phyloP scores from a whole-genome alignment of 1,140 invertebrate species.

The Drosophila ercepeae region DNA sequence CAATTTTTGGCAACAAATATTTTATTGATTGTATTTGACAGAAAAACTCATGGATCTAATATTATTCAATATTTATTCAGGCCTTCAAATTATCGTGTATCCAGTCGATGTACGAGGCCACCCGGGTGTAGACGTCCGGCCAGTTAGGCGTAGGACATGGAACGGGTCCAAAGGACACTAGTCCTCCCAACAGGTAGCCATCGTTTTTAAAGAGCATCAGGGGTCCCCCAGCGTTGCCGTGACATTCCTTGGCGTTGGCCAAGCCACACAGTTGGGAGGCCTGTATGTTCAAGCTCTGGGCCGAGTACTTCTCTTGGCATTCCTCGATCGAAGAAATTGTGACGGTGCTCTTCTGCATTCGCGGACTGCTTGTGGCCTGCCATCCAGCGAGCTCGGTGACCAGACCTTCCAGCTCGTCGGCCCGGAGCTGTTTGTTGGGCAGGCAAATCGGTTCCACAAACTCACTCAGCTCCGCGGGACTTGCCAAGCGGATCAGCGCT shows the following conservation, averaged over 20 bases:
- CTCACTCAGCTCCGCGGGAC: slow-evolving; percentile 83
- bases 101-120: slow-evolving; percentile 82
- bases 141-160: slow-evolving; percentile 88
- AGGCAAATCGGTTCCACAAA: slow-evolving; percentile 91
- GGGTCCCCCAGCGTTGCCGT: slow-evolving; percentile 86
- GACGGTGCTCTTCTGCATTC: slow-evolving; percentile 85
- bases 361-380: slow-evolving; percentile 88
- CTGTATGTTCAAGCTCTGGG: slow-evolving; percentile 22
- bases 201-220: slow-evolving; percentile 81
- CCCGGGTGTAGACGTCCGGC: slow-evolving; percentile 91
- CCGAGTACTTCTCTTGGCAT: slow-evolving; percentile 54
- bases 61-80: background rate
- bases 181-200: slow-evolving; percentile 85
- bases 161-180: slow-evolving; percentile 90
- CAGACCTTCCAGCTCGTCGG: slow-evolving; percentile 83
- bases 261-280: slow-evolving; percentile 52
- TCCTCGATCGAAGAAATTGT: slow-evolving; percentile 38
- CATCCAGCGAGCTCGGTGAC: slow-evolving; percentile 90
- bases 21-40: background rate
- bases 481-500: slow-evolving; percentile 88
- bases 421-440: slow-evolving; percentile 85
- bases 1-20: background rate
- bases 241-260: slow-evolving; percentile 48
- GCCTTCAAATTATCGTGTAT: slow-evolving; percentile 47
- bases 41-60: no score